phyloP scores from a whole-genome alignment of 1,140 invertebrate species.

The Sitodiplosis mosellana region DNA sequence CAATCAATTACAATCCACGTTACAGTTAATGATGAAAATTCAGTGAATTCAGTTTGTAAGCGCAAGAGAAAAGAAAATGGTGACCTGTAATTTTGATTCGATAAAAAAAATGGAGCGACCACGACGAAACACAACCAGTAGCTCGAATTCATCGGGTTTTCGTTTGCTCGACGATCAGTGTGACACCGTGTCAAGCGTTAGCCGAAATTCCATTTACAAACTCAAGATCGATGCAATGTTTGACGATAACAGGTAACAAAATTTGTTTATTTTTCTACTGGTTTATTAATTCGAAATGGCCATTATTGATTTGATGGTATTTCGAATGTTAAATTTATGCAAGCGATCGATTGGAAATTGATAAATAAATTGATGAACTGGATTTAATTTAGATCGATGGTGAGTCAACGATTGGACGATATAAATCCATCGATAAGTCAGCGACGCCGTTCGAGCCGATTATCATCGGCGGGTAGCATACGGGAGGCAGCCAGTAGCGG shows the following conservation, averaged over 20 bases:
- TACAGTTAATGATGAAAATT: no score
- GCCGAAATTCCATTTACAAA: constrained; percentile 48
- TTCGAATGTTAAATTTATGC: background rate
- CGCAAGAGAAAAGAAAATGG: constrained; percentile 11
- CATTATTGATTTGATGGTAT: no score
- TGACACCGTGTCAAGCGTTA: constrained; percentile 33
- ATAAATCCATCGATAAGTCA: background rate
- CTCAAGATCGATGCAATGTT: constrained; percentile 70
- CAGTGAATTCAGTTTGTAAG: no score
- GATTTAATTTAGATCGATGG: constrained; percentile 14
- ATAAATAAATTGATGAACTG: background rate
- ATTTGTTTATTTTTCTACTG: background rate
- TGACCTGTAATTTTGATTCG: constrained; percentile 20
- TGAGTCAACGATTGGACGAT: constrained; percentile 21
- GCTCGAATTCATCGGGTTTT: constrained; percentile 24
- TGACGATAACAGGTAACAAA: constrained; percentile 38
- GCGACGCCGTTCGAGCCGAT: no score
- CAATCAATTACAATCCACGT: no score
- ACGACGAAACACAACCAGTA: constrained; percentile 13
- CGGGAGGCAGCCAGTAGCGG: no score
- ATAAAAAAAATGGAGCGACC: constrained; percentile 19
- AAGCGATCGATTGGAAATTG: background rate
- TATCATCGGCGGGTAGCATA: no score
- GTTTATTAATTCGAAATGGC: no score
- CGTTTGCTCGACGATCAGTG: constrained; percentile 26